phyloP scores from a whole-genome alignment of 2,888 invertebrate species.

The Tipula confusa region DNA sequence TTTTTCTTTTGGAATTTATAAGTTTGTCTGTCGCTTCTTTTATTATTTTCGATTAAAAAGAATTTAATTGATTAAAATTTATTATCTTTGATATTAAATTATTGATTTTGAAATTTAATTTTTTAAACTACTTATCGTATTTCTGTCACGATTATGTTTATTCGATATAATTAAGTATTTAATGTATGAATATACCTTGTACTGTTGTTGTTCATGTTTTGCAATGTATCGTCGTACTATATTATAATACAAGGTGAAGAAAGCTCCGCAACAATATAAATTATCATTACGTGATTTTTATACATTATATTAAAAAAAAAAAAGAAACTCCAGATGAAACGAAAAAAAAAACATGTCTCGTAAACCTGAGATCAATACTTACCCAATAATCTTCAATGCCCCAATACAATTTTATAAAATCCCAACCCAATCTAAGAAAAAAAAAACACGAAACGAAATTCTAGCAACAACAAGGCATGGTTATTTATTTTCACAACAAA shows the following conservation, averaged over 20 bases:
- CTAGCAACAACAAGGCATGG: neutral
- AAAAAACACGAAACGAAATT: neutral
- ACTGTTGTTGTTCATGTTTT: neutral
- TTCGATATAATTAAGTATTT: neutral
- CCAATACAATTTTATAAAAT: neutral
- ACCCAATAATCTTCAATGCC: constrained; percentile 20
- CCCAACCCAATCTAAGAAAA: neutral
- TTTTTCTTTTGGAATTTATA: constrained; percentile 21
- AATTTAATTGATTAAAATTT: neutral
- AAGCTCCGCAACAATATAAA: neutral
- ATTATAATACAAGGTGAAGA: neutral
- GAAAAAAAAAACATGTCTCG: neutral
- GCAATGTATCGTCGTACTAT: neutral
- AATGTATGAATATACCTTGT: neutral
- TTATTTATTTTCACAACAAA: neutral
- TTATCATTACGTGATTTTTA: constrained; percentile 20
- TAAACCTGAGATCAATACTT: constrained; percentile 12
- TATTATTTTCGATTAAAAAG: neutral
- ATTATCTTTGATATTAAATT: neutral
- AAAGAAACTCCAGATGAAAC: neutral
- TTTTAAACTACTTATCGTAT: neutral
- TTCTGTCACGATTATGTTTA: neutral
- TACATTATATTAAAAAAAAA: neutral
- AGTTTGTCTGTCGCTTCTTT: neutral
- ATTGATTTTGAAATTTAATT: neutral